phyloP scores from a whole-genome alignment of 2,797 vertebrate species.

The Danio aesculapii region DNA sequence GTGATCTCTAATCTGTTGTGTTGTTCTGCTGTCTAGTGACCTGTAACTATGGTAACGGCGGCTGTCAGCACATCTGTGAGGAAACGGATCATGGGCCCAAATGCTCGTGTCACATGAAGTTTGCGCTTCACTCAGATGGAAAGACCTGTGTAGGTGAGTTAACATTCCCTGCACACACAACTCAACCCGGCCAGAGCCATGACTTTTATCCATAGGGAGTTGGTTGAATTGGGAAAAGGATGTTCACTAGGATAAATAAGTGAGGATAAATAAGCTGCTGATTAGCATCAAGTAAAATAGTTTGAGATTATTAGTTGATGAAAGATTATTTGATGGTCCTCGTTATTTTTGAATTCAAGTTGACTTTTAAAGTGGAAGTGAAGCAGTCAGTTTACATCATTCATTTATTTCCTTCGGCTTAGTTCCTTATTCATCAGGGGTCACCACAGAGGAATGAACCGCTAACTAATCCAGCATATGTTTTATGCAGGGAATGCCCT shows the following conservation, averaged over 20 bases:
- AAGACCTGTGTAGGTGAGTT: slow-evolving; percentile 98
- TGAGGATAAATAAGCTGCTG: neutral
- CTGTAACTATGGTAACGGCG: slow-evolving; percentile 96
- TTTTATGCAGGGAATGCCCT: too few relatives aligned
- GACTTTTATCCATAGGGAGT: neutral
- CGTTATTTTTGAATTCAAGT: neutral
- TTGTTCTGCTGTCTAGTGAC: slow-evolving; percentile 83
- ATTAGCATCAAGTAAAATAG: neutral
- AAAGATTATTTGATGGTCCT: neutral
- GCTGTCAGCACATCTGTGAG: slow-evolving; percentile 95
- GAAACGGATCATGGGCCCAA: slow-evolving; percentile 88
- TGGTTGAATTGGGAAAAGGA: neutral
- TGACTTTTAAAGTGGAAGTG: neutral
- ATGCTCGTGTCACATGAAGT: slow-evolving; percentile 97
- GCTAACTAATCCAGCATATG: too few relatives aligned
- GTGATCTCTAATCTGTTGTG: slow-evolving; percentile 10
- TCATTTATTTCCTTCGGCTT: too few relatives aligned
- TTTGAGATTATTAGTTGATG: neutral
- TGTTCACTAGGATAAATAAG: neutral
- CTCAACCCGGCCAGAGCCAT: slow-evolving; percentile 1
- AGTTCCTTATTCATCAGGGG: too few relatives aligned
- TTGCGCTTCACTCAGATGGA: slow-evolving; percentile 92
- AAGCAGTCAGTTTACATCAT: too few relatives aligned
- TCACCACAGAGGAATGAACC: too few relatives aligned
- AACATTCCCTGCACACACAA: slow-evolving; percentile 22